A percentile compares a stretch with the other conserved stretches of the same genome.
phyloP scores from a whole-genome alignment of 2,888 invertebrate genomes.

The Melinaea marsaeus region DNA sequence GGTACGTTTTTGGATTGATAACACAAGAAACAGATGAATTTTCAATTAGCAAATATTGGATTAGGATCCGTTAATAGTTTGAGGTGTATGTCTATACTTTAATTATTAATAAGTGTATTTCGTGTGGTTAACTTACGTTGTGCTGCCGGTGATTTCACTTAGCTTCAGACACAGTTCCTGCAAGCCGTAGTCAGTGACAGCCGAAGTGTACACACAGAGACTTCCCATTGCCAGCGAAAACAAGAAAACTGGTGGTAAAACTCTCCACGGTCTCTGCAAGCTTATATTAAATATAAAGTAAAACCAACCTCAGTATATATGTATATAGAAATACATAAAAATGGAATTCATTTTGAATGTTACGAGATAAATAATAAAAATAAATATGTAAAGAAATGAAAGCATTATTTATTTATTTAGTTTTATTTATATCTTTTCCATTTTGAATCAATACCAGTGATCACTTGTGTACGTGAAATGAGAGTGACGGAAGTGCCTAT shows the following conservation, averaged over 20 bases:
- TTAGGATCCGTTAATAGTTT: not conserved
- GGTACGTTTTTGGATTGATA: no score
- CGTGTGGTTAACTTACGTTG: slow-evolving; percentile 45
- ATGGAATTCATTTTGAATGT: no score
- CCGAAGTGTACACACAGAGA: slow-evolving; percentile 58
- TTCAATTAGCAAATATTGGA: not conserved
- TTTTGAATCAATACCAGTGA: no score
- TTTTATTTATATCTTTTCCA: no score
- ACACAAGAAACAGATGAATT: no score
- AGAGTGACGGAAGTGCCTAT: no score
- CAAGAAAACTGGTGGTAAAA: slow-evolving; percentile 57
- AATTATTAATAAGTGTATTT: not conserved
- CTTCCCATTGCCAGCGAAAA: slow-evolving; percentile 62
- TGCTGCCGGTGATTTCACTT: slow-evolving; percentile 58
- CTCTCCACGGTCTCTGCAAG: slow-evolving; percentile 64
- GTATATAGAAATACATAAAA: no score
- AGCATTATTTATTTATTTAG: no score
- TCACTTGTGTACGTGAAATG: no score
- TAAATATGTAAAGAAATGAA: no score
- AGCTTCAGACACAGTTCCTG: slow-evolving; percentile 61
- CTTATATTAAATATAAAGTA: slow-evolving; percentile 35
- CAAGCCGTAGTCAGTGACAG: slow-evolving; percentile 57
- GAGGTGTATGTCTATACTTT: not conserved
- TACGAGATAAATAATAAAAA: no score
- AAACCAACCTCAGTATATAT: no score